Conservation (phyloP, 2,888 invertebrate species). For the Heliothis peltigera region DNA sequence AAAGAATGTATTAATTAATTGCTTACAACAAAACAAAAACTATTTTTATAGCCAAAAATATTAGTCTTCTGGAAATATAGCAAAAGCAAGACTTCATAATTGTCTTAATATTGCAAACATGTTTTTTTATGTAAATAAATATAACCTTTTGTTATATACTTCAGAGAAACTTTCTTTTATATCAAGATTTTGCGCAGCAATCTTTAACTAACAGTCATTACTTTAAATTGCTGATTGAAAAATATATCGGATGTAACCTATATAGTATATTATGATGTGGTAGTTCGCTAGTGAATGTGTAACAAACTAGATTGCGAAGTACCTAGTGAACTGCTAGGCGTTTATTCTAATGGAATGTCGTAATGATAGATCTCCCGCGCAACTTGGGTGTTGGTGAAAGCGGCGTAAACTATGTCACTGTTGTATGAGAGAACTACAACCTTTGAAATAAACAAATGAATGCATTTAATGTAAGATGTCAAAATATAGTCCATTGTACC, state of each 20-base stretch:
- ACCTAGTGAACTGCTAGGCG: conserved; percentile 18
- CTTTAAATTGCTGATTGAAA: conserved; percentile 34
- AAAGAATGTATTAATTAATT: no score
- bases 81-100: no score
- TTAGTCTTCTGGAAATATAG: no score
- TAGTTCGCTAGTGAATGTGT: conserved; percentile 42
- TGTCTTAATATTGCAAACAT: no score
- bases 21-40: no score
- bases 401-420: conserved; percentile 23
- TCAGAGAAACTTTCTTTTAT: no score
- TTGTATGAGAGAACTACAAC: not conserved
- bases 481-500: not conserved
- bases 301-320: conserved; percentile 38
- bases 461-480: not conserved
- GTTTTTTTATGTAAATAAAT: no score
- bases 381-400: conserved; percentile 60
- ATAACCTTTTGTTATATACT: no score
- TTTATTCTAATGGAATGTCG: conserved; percentile 42
- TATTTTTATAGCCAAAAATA: no score
- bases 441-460: conserved; percentile 18
- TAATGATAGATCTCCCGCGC: conserved; percentile 59
- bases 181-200: conserved; percentile 1
- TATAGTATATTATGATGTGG: conserved; percentile 16
- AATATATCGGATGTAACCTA: conserved; percentile 1
- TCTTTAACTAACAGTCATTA: not conserved